These are phyloP conservation scores for Rhipidura dahli DNA, from an alignment of 2,113 vertebrate species.

Conservation along the genomic window DNA sequence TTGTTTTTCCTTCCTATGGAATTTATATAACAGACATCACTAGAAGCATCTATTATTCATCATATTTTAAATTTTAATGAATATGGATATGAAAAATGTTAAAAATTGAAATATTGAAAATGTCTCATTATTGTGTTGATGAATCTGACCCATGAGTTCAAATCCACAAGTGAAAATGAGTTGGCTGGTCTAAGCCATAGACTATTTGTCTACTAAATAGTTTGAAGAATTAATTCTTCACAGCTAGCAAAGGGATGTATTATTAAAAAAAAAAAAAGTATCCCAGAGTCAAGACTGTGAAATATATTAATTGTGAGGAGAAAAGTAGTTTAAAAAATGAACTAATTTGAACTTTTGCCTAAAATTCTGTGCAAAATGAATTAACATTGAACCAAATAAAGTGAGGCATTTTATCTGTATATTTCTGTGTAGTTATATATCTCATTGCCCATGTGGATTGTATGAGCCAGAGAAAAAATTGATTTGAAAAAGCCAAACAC, in stretches of 20 bases:
- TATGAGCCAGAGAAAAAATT: not conserved
- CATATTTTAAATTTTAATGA: conserved; percentile 26
- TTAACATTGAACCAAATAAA: not conserved
- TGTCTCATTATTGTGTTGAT: not conserved
- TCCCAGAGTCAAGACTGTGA: not conserved
- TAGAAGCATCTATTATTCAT: conserved; percentile 19
- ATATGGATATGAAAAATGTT: not conserved
- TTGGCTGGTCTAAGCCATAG: not conserved
- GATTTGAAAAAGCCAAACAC: not conserved
- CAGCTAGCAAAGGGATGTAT: not conserved
- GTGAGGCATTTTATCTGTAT: not conserved
- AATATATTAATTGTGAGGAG: not conserved
- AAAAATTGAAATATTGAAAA: conserved; percentile 25
- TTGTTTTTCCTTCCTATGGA: conserved; percentile 17
- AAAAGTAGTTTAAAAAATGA: not conserved
- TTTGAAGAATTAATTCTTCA: not conserved
- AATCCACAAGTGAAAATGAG: not conserved
- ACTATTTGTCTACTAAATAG: not conserved
- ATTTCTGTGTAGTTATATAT: not conserved
- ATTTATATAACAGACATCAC: not conserved
- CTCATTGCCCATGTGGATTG: not conserved
- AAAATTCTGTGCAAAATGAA: not conserved
- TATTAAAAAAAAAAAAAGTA: not conserved
- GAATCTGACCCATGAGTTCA: not conserved
- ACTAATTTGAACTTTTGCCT: not conserved